Conservation (phyloP, 2,888 invertebrate species). For the Lithophane ornitopus region DNA sequence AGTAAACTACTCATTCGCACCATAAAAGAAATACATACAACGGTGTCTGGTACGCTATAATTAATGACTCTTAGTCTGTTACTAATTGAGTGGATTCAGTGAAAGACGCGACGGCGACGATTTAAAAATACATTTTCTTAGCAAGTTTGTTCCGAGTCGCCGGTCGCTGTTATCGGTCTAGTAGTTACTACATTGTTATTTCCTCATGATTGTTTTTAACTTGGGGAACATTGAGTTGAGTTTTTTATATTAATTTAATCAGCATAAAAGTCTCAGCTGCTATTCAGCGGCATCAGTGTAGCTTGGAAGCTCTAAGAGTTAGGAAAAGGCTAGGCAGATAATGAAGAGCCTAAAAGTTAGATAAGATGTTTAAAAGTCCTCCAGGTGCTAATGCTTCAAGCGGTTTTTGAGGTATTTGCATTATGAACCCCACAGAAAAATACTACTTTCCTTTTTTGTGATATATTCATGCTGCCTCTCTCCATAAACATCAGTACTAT, state of each 20-base stretch:
- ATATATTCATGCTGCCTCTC: not conserved
- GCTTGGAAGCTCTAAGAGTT: not conserved
- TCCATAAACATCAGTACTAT: not conserved
- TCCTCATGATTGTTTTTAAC: constrained; percentile 38
- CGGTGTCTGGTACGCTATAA: constrained; percentile 63
- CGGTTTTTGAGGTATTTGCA: not conserved
- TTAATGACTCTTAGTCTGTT: constrained; percentile 77
- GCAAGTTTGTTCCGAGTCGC: constrained; percentile 77
- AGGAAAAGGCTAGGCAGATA: not conserved
- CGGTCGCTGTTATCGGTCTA: constrained; percentile 67
- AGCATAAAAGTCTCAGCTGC: not conserved
- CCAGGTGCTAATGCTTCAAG: not conserved
- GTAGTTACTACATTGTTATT: constrained; percentile 53
- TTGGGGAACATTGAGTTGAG: constrained; percentile 15
- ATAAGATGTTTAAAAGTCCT: not conserved
- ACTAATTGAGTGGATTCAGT: constrained; percentile 84
- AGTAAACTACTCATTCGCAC: constrained; percentile 31
- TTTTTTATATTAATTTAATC: not conserved
- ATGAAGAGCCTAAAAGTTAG: not conserved
- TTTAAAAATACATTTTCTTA: constrained; percentile 87
- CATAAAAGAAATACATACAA: constrained; percentile 42
- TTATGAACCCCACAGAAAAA: too few species aligned
- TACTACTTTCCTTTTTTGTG: not conserved
- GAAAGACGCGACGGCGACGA: constrained; percentile 84
- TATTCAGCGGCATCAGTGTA: not conserved